A percentile compares a stretch with the other conserved stretches of the same genome.
Evolutionary conservation across 1,140 invertebrate species (phyloP).

Genomic region (Cotesia chilonis): DNA sequence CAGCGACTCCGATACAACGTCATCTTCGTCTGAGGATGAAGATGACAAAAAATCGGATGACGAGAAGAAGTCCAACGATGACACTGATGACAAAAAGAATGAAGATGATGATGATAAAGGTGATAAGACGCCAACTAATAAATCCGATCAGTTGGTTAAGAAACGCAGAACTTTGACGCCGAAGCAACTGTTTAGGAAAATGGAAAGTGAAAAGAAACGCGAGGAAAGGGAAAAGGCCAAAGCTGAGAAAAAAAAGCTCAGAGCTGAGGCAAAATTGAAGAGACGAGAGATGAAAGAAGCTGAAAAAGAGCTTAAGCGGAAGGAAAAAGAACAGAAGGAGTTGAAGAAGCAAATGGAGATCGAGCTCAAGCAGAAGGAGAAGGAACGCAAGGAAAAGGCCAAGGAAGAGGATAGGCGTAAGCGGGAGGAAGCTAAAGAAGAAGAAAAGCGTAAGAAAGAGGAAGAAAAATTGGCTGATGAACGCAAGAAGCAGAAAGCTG

Average conservation of each 20-base stretch:
- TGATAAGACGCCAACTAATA: constrained; percentile 41
- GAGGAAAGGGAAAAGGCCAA: constrained; percentile 68
- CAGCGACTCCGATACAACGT: constrained; percentile 25
- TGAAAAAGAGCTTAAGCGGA: constrained; percentile 60
- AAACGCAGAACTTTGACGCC: constrained; percentile 53
- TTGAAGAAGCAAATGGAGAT: constrained; percentile 64
- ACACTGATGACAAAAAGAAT: constrained; percentile 27
- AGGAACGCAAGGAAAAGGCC: constrained; percentile 47
- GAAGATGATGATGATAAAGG: constrained; percentile 1
- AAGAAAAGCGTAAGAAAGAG: constrained; percentile 68
- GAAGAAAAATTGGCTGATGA: constrained; percentile 71
- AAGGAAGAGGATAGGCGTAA: constrained; percentile 63
- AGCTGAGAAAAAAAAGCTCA: constrained; percentile 67
- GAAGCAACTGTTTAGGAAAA: constrained; percentile 58
- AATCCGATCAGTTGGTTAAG: constrained; percentile 16
- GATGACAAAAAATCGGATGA: constrained; percentile 43
- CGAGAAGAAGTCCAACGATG: constrained; percentile 40
- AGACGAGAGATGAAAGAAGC: constrained; percentile 61
- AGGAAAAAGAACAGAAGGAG: constrained; percentile 62
- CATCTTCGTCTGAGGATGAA: constrained; percentile 37
- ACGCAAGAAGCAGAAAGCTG: constrained; percentile 77
- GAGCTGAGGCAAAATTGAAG: constrained; percentile 54
- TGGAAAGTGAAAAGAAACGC: constrained; percentile 65
- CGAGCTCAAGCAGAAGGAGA: constrained; percentile 60
- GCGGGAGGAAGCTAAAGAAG: constrained; percentile 70